Evolutionary conservation across 2,113 vertebrate species (phyloP).

Genomic region (Athene noctua): DNA sequence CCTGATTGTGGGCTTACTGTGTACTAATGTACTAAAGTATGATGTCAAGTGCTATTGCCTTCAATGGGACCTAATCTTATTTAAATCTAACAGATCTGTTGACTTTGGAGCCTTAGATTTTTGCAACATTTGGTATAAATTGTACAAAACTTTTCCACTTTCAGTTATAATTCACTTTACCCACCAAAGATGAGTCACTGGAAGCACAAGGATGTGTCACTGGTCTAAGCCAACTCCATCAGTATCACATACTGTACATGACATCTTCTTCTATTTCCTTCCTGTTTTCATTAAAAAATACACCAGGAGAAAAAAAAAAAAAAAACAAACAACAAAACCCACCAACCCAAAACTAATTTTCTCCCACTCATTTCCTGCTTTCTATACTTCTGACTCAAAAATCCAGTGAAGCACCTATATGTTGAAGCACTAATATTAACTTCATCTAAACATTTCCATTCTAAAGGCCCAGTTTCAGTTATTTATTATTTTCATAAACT

Average conservation of each 20-base stretch:
- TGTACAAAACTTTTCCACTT: background rate
- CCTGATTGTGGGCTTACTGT: background rate
- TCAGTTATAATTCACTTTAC: background rate
- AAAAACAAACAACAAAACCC: background rate
- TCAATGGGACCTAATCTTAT: background rate
- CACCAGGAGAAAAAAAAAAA: background rate
- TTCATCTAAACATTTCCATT: conserved; percentile 58
- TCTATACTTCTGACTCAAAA: conserved; percentile 8
- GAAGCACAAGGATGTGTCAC: background rate
- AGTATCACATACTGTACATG: background rate
- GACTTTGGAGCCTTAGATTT: background rate
- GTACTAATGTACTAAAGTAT: background rate
- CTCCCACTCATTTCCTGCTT: conserved; percentile 7
- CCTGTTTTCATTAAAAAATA: background rate
- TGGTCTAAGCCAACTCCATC: background rate
- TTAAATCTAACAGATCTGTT: background rate
- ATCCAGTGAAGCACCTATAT: background rate
- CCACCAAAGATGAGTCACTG: background rate
- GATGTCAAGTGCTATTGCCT: background rate
- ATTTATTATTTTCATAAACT: conserved; percentile 60
- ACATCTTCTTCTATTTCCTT: conserved; percentile 5
- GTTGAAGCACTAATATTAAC: background rate
- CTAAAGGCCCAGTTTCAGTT: conserved; percentile 29
- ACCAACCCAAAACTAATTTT: background rate
- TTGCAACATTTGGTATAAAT: background rate